Conservation (phyloP, 2,797 vertebrate genomes). For the Crocidura indochinensis region DNA sequence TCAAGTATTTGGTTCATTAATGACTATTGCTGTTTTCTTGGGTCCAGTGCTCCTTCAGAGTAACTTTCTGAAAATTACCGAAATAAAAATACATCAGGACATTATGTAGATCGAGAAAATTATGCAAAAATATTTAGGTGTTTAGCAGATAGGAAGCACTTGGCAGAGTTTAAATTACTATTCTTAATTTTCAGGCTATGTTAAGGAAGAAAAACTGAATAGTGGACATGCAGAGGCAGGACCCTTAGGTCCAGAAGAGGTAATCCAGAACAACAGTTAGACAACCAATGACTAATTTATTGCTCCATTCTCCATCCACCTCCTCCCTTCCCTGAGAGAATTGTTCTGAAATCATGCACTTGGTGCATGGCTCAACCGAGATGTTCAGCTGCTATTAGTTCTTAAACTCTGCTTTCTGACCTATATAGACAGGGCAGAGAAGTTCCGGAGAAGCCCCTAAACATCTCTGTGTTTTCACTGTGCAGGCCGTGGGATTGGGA, state of each 20-base stretch:
- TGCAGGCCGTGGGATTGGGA: constrained; percentile 27
- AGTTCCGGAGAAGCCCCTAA: constrained; percentile 55
- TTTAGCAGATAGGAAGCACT: background rate
- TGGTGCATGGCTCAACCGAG: constrained; percentile 66
- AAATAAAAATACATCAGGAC: constrained; percentile 2
- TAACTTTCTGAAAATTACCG: constrained; percentile 16
- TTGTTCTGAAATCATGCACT: constrained; percentile 69
- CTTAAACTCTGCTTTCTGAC: constrained; percentile 67
- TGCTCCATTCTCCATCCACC: constrained; percentile 50
- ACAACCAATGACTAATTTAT: constrained; percentile 69
- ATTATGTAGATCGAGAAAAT: background rate
- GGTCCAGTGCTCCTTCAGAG: constrained; percentile 18
- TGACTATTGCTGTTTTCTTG: background rate
- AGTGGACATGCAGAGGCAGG: constrained; percentile 38
- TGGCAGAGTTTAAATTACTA: background rate
- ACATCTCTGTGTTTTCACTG: constrained; percentile 57
- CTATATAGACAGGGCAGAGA: constrained; percentile 64
- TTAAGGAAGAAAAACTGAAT: constrained; percentile 44
- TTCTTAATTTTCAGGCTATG: background rate
- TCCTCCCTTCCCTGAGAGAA: constrained; percentile 80
- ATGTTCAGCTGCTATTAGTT: constrained; percentile 58
- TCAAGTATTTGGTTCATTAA: background rate
- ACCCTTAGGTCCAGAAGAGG: background rate
- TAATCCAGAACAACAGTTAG: background rate
- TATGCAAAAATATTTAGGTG: background rate